Evolutionary conservation across 2,888 invertebrate genomes (phyloP).

Genomic region (Acanthoscelides obtectus): DNA sequence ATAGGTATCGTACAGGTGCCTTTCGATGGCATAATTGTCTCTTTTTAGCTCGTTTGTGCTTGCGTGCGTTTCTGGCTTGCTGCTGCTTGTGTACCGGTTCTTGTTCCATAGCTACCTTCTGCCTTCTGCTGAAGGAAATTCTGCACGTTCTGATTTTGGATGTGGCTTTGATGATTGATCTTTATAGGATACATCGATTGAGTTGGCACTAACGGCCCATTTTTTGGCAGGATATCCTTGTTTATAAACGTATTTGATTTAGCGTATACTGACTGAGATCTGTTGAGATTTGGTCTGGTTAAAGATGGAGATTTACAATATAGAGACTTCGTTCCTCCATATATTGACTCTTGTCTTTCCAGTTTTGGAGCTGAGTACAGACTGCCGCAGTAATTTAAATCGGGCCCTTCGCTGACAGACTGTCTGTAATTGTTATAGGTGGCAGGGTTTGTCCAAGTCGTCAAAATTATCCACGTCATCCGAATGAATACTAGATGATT

Average conservation of each 20-base stretch:
- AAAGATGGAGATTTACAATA: conserved; percentile 83
- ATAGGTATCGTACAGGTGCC: conserved; percentile 28
- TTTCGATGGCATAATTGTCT: conserved; percentile 33
- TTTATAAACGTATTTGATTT: conserved; percentile 62
- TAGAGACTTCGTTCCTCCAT: conserved; percentile 78
- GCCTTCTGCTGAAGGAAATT: conserved; percentile 63
- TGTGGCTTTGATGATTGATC: conserved; percentile 53
- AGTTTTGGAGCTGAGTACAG: conserved; percentile 61
- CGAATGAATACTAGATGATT: conserved; percentile 64
- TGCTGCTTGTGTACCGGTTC: conserved; percentile 53
- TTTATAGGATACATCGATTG: conserved; percentile 72
- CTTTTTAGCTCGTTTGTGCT: conserved; percentile 33
- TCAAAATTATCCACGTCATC: conserved; percentile 69
- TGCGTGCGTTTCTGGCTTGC: conserved; percentile 40
- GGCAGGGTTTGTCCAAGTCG: conserved; percentile 69
- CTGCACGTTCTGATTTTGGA: conserved; percentile 64
- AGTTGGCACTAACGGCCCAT: conserved; percentile 67
- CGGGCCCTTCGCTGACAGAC: conserved; percentile 49
- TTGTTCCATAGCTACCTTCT: conserved; percentile 59
- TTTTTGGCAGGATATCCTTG: conserved; percentile 54
- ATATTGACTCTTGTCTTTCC: conserved; percentile 74
- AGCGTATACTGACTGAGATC: conserved; percentile 87
- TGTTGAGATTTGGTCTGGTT: conserved; percentile 75
- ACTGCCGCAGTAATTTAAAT: conserved; percentile 52
- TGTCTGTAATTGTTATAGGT: conserved; percentile 63